Conservation (phyloP, 2,888 invertebrate species). For the Argyresthia albistria region DNA sequence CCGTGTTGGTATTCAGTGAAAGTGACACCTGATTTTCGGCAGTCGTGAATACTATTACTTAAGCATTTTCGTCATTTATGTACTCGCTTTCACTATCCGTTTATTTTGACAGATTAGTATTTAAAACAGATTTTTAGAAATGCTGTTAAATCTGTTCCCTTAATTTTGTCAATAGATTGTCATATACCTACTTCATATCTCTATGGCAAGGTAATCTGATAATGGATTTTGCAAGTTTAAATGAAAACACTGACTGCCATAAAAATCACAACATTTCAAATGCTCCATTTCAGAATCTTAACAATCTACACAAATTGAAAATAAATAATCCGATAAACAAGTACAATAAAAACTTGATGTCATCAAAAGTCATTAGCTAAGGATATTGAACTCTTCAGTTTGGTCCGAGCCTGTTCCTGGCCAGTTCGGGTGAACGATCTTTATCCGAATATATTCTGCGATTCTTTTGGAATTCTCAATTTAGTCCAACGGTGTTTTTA, state of each 20-base stretch:
- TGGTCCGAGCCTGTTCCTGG: constrained; percentile 28
- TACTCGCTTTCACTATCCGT: constrained; percentile 53
- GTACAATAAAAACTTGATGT: constrained; percentile 11
- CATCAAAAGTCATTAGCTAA: neutral
- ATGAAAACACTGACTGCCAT: no score
- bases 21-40: constrained; percentile 43
- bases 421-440: constrained; percentile 68
- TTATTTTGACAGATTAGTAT: no score
- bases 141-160: no score
- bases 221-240: no score
- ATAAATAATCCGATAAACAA: neutral
- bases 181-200: no score
- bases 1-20: constrained; percentile 33
- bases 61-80: constrained; percentile 36
- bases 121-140: neutral
- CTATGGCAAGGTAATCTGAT: no score
- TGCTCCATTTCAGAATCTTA: no score
- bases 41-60: constrained; percentile 46
- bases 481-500: constrained; percentile 15
- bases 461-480: constrained; percentile 25
- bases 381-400: constrained; percentile 59
- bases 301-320: no score
- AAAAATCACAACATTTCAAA: no score
- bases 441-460: constrained; percentile 15
- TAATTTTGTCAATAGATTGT: no score